Percentiles rank a stretch among this genome's conserved stretches.
Conservation (phyloP, 2,888 invertebrate genomes). For the Acanthosepion pharaonis region DNA sequence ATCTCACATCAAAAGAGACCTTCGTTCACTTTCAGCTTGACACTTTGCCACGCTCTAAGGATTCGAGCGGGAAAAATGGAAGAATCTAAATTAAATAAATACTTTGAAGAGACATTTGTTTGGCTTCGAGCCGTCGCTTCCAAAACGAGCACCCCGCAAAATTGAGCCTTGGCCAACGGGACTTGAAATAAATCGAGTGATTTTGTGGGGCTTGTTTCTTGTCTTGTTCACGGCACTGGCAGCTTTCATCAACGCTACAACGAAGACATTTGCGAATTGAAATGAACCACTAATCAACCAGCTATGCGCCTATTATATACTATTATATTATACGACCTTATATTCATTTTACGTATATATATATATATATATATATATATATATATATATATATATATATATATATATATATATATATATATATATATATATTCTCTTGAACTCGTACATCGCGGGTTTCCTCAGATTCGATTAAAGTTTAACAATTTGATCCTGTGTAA, state of each 20-base stretch:
- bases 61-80: background rate
- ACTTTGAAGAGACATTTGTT: background rate
- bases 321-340: background rate
- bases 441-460: background rate
- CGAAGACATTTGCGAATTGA: background rate
- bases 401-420: background rate
- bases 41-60: slow-evolving; percentile 33
- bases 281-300: background rate
- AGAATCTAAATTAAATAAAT: background rate
- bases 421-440: background rate
- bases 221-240: background rate
- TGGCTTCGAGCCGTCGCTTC: background rate
- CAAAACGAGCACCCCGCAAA: background rate
- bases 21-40: slow-evolving; percentile 2
- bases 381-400: slow-evolving; percentile 33
- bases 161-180: slow-evolving; percentile 6
- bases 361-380: slow-evolving; percentile 33
- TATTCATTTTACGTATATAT: background rate
- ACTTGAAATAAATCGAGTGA: background rate
- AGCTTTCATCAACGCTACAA: background rate
- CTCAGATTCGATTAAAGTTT: background rate
- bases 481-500: background rate
- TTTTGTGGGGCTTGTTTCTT: slow-evolving; percentile 11
- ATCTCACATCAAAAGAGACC: slow-evolving; percentile 33
- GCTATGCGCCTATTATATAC: background rate